Evolutionary conservation across 2,113 vertebrate species (phyloP).

Genomic region (Seriola quinqueradiata): DNA sequence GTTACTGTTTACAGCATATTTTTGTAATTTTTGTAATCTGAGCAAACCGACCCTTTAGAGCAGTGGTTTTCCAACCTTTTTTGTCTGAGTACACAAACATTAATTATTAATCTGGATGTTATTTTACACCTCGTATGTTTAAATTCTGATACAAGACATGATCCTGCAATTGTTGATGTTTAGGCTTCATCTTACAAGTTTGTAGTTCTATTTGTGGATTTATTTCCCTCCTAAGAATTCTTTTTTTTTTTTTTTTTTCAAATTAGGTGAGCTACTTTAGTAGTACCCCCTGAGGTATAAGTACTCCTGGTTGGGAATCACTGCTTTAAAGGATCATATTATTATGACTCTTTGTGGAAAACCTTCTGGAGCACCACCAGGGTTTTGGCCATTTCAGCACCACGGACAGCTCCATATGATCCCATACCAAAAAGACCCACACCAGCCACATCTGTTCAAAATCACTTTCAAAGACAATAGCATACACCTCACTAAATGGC

Average conservation of each 20-base stretch:
- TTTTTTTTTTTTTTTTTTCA: not conserved
- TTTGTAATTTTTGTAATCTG: not conserved
- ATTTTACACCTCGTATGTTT: not conserved
- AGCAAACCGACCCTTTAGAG: not conserved
- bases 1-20: too few species aligned
- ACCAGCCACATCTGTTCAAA: not conserved
- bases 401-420: slow-evolving; percentile 50
- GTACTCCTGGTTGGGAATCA: not conserved
- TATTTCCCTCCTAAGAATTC: not conserved
- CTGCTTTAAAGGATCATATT: slow-evolving; percentile 8
- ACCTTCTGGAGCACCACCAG: not conserved
- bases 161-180: not conserved
- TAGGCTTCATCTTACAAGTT: not conserved
- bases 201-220: not conserved
- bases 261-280: not conserved
- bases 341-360: not conserved
- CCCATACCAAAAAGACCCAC: not conserved
- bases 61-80: too few species aligned
- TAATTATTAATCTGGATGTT: not conserved
- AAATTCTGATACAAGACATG: not conserved
- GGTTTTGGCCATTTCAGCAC: slow-evolving; percentile 57
- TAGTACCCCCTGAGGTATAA: too few species aligned
- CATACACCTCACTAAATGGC: not conserved
- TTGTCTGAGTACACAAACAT: not conserved
- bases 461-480: not conserved